These are phyloP conservation scores for Parnassius glacialis DNA, from an alignment of 2,888 invertebrate species.

Conservation along the genomic window DNA sequence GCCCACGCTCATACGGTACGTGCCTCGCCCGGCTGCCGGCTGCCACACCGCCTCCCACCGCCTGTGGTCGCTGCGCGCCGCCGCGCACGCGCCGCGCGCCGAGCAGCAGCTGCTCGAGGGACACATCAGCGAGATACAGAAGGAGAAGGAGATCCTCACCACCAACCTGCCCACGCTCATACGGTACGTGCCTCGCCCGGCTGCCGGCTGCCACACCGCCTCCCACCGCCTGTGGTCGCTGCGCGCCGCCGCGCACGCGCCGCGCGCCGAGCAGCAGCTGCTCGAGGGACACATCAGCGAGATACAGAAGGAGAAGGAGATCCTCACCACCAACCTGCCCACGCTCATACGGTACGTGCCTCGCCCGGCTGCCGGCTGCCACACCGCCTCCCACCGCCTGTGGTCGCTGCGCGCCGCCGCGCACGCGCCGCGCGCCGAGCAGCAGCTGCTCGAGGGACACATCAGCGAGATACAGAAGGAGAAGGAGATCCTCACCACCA, in stretches of 20 bases:
- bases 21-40: no score
- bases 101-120: no score
- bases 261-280: no score
- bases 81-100: no score
- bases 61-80: no score
- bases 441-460: constrained; percentile 82
- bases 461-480: no score
- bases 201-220: constrained; percentile 80
- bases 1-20: no score
- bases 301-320: constrained; percentile 36
- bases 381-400: constrained; percentile 90
- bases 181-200: constrained; percentile 60
- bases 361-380: no score
- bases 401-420: constrained; percentile 65
- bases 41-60: no score
- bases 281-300: no score
- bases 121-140: constrained; percentile 34
- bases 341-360: not conserved
- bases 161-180: no score
- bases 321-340: no score
- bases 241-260: constrained; percentile 20
- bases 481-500: constrained; percentile 37
- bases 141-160: constrained; percentile 56
- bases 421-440: constrained; percentile 83
- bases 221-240: constrained; percentile 86